A percentile compares a stretch with the other conserved stretches of the same genome.
phyloP scores from a whole-genome alignment of 37 sponge, comb jelly and placozoan species.

The Halichondria panicea region DNA sequence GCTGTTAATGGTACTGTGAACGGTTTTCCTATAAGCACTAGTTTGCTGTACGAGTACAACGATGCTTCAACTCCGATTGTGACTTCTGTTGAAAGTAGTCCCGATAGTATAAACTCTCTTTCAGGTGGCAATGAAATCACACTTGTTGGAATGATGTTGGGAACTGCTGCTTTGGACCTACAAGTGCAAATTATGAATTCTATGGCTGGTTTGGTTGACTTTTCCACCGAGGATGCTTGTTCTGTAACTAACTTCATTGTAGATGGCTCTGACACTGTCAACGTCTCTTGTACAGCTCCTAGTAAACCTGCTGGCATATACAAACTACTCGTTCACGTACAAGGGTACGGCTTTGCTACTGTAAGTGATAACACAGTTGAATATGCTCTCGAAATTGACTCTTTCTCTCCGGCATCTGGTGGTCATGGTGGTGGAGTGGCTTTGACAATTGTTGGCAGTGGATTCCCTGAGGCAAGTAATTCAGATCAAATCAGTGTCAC shows the following conservation, averaged over 20 bases:
- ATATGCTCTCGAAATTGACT: constrained; percentile 26
- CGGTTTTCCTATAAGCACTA: constrained; percentile 14
- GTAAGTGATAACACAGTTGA: not conserved
- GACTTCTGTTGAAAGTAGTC: constrained; percentile 2
- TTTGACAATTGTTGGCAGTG: constrained; percentile 58
- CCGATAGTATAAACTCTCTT: not conserved
- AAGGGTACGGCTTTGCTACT: constrained; percentile 40
- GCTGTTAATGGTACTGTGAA: constrained; percentile 40
- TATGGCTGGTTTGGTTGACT: not conserved
- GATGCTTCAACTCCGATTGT: constrained; percentile 46
- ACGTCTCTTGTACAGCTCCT: constrained; percentile 56
- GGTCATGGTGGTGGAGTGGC: constrained; percentile 77
- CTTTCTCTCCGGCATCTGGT: constrained; percentile 41
- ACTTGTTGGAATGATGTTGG: constrained; percentile 43
- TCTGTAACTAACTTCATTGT: not conserved
- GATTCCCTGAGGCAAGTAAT: constrained; percentile 30
- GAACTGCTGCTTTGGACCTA: not conserved
- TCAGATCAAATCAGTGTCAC: not conserved
- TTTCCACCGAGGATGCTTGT: constrained; percentile 3
- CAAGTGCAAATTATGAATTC: constrained; percentile 3
- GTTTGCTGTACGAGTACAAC: constrained; percentile 19
- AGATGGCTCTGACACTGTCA: constrained; percentile 1
- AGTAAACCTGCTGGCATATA: constrained; percentile 37
- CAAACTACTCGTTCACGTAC: constrained; percentile 25
- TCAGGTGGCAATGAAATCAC: constrained; percentile 32